phyloP scores from a whole-genome alignment of 1,140 invertebrate genomes.

The Xylocopa sonorina region DNA sequence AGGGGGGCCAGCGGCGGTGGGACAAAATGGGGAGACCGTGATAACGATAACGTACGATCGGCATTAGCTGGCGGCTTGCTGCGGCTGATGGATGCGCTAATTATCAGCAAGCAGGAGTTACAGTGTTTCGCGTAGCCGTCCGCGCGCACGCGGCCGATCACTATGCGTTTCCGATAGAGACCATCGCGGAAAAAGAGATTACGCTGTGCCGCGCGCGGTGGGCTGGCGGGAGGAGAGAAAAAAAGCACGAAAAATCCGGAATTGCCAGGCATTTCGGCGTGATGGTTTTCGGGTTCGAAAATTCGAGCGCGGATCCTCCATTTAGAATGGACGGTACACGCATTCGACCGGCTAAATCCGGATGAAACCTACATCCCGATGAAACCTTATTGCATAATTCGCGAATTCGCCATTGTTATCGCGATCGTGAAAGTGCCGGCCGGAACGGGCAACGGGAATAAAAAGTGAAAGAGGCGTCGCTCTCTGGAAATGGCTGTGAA shows the following conservation, averaged over 20 bases:
- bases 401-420: constrained; percentile 8
- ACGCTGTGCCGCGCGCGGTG: constrained; percentile 10
- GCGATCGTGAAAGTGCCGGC: not conserved
- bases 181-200: constrained; percentile 55
- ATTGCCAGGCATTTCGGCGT: constrained; percentile 5
- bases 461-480: not conserved
- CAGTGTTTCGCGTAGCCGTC: constrained; percentile 72
- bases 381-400: constrained; percentile 38
- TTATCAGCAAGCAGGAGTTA: constrained; percentile 83
- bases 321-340: not conserved
- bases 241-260: constrained; percentile 25
- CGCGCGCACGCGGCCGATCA: constrained; percentile 43
- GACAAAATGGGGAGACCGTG: constrained; percentile 75
- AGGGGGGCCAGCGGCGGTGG: constrained; percentile 37
- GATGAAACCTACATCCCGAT: constrained; percentile 9
- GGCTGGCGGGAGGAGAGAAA: too few species aligned
- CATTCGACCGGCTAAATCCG: constrained; percentile 17
- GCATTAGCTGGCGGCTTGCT: constrained; percentile 82
- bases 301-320: constrained; percentile 19
- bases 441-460: not conserved
- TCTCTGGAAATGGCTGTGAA: not conserved
- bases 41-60: constrained; percentile 83
- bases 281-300: not conserved
- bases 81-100: constrained; percentile 82
- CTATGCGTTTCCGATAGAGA: constrained; percentile 65